phyloP scores from a whole-genome alignment of 1,140 invertebrate genomes.

The Cherax destructor region DNA sequence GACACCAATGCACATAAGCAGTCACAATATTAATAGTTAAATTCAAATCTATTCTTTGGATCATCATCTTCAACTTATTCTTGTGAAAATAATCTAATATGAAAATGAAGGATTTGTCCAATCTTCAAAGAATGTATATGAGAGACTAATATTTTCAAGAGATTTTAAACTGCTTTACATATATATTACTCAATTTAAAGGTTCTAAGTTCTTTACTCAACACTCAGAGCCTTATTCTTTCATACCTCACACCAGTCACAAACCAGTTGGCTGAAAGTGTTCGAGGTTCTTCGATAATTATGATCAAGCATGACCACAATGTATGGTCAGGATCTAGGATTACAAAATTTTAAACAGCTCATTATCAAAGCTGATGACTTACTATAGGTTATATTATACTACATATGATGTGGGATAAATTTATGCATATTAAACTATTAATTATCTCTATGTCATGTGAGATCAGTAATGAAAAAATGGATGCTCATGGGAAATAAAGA shows the following conservation, averaged over 20 bases:
- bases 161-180: not conserved
- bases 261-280: too few species aligned
- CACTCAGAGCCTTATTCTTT: not conserved
- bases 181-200: not conserved
- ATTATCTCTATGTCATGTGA: slow-evolving; percentile 22
- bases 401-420: not conserved
- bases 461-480: slow-evolving; percentile 26
- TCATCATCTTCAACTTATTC: not conserved
- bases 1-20: not conserved
- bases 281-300: not conserved
- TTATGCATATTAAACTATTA: not conserved
- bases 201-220: not conserved
- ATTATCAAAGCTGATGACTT: not conserved
- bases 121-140: not conserved
- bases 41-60: not conserved
- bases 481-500: not conserved
- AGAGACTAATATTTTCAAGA: not conserved
- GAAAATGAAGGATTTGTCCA: not conserved
- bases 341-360: not conserved
- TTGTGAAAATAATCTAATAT: not conserved
- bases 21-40: not conserved
- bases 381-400: not conserved
- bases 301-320: not conserved
- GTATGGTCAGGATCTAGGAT: not conserved
- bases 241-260: too few species aligned